A percentile compares a stretch with the other conserved stretches of the same genome.
These are phyloP conservation scores for Dolichotis patagonum DNA, from an alignment of 2,113 vertebrate genomes.

Conservation along the genomic window DNA sequence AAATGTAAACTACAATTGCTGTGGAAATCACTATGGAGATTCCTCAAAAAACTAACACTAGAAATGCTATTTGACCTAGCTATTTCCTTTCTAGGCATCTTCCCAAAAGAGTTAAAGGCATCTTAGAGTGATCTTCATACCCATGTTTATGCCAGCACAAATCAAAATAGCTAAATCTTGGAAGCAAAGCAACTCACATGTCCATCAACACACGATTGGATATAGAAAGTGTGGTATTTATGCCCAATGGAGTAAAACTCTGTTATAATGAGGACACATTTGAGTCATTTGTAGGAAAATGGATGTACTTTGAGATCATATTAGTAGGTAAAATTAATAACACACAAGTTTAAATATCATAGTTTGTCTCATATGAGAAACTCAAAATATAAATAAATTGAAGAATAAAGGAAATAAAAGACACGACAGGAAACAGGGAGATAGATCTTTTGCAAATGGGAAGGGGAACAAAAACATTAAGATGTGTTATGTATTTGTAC, in stretches of 20 bases:
- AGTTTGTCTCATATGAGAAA: not conserved
- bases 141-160: not conserved
- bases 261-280: not conserved
- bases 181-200: not conserved
- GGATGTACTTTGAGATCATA: not conserved
- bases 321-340: not conserved
- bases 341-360: not conserved
- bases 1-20: not conserved
- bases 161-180: not conserved
- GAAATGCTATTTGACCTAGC: not conserved
- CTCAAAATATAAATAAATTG: not conserved
- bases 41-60: not conserved
- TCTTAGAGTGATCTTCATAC: not conserved
- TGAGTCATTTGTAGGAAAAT: not conserved
- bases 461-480: not conserved
- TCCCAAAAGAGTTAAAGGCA: not conserved
- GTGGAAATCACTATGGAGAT: not conserved
- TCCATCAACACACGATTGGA: not conserved
- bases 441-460: not conserved
- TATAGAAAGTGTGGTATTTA: not conserved
- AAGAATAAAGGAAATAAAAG: not conserved
- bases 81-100: not conserved
- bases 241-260: too few species aligned
- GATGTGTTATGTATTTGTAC: not conserved
- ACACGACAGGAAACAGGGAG: not conserved